A percentile compares a stretch with the other conserved stretches of the same genome.
Evolutionary conservation across 2,113 vertebrate genomes (phyloP).

Genomic region (Pygoscelis adeliae): DNA sequence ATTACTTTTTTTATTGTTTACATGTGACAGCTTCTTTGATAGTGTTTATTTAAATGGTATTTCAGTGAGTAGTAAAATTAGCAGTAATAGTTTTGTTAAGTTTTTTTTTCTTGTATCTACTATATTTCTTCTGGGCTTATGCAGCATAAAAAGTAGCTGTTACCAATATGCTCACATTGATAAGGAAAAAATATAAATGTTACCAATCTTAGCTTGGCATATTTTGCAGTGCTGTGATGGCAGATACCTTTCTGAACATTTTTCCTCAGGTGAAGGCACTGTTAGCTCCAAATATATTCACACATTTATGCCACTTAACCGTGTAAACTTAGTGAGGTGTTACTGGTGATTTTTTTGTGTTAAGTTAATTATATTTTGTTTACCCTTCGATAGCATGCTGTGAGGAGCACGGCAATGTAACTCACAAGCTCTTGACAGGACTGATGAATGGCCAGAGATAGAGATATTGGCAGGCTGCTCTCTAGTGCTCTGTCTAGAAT

Average conservation of each 20-base stretch:
- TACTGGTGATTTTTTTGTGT: slow-evolving; percentile 25
- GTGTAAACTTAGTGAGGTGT: slow-evolving; percentile 15
- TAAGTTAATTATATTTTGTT: slow-evolving; percentile 61
- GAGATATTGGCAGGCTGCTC: slow-evolving; percentile 60
- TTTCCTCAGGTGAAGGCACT: not conserved
- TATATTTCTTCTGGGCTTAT: not conserved
- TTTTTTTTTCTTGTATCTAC: not conserved
- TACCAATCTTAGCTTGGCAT: not conserved
- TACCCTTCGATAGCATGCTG: not conserved
- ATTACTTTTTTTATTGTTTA: slow-evolving; percentile 27
- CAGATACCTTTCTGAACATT: not conserved
- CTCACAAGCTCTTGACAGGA: slow-evolving; percentile 16
- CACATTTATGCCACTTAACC: slow-evolving; percentile 38
- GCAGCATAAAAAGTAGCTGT: not conserved
- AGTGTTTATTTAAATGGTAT: slow-evolving; percentile 27
- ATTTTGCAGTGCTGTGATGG: not conserved
- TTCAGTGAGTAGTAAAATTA: slow-evolving; percentile 24
- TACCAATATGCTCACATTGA: not conserved
- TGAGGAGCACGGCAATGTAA: not conserved
- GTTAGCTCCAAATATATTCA: not conserved
- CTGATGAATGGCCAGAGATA: slow-evolving; percentile 62
- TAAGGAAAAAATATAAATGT: not conserved
- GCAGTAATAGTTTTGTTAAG: not conserved
- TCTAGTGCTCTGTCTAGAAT: slow-evolving; percentile 37
- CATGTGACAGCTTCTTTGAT: not conserved